phyloP scores from a whole-genome alignment of 2,797 vertebrate genomes.

The Aselliscus stoliczkanus region DNA sequence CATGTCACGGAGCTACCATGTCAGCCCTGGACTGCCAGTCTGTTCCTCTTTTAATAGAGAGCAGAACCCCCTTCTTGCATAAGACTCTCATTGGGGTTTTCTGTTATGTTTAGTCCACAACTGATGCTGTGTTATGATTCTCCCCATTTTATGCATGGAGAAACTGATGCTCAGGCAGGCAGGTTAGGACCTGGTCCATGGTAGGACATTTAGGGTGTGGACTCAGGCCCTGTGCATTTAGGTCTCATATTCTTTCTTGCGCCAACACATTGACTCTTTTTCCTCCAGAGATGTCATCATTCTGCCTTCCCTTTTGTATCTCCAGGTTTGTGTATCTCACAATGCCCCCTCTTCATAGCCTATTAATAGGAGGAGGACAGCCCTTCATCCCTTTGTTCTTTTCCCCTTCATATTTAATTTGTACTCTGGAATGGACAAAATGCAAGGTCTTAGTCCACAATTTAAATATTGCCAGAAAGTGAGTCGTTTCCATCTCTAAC shows the following conservation, averaged over 20 bases:
- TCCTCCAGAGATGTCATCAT: not conserved
- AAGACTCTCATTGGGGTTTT: not conserved
- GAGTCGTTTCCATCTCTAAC: not conserved
- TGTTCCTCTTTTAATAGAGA: not conserved
- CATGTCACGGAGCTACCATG: no score
- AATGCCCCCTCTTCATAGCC: rapidly evolving
- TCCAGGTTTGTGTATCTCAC: no score
- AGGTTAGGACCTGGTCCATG: not conserved
- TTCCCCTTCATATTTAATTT: not conserved
- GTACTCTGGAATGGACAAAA: not conserved
- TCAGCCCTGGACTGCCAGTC: not conserved
- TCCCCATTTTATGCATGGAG: not conserved
- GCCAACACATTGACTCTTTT: not conserved
- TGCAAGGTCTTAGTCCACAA: not conserved
- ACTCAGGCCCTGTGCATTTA: not conserved
- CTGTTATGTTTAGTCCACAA: not conserved
- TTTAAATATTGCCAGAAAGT: not conserved
- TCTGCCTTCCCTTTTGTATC: not conserved
- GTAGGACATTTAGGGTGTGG: not conserved
- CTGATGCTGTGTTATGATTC: no score
- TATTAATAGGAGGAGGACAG: not conserved
- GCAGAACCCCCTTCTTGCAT: not conserved
- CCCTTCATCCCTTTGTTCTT: not conserved
- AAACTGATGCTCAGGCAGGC: not conserved
- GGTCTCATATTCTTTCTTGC: not conserved